Base-by-base conservation (phyloP, 2,888 invertebrate genomes). In the Eulithis testata region DNA sequence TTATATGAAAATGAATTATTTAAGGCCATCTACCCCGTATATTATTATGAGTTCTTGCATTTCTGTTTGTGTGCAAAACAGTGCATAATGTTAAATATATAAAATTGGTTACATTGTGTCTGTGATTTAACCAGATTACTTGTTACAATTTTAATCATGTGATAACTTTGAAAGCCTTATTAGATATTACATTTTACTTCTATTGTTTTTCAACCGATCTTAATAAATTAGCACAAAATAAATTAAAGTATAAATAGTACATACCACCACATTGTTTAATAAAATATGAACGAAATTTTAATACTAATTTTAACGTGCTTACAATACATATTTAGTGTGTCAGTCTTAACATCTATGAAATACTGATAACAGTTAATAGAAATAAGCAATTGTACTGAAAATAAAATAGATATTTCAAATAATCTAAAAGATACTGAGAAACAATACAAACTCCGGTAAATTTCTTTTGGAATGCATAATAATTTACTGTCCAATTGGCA, bases 311-410 rank as follows among this genome's bases (percentile, higher is more conserved):
- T 51, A 43, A 64, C 60, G 82, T 84, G 81, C 85, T 83, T 85
- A 84, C 79, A 86, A 87, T 89, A 89, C 85, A 89, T 71, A 86
- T 77, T 85, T 87, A 63, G 60, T 65, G 88, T 86, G 88, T 91
- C 91, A 92, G 92, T 91, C 92, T 91, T 91, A 91, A 86, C 72
- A 86, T 86, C 89, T 91, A 90, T 86, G 80, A 82, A 90, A 91
- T 91, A 91, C 90, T 91, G 90, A 82, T 85, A 85, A 85, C 81
- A 87, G 82, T 84, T 79, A 81, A 75, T 79, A 79, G 77, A 82
- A 84, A 82, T 74, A 79, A 76, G 78, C 71, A 75, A 70, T 69
- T 61, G 37, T 54, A 63, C 56, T 61, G 58, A 69, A 7, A 57
- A 54, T 60, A 67, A 69, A 69, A 78, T 75, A 76, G 52, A 51